Evolutionary conservation across 2,888 invertebrate genomes (phyloP).

Genomic region (Colletes collaris): DNA sequence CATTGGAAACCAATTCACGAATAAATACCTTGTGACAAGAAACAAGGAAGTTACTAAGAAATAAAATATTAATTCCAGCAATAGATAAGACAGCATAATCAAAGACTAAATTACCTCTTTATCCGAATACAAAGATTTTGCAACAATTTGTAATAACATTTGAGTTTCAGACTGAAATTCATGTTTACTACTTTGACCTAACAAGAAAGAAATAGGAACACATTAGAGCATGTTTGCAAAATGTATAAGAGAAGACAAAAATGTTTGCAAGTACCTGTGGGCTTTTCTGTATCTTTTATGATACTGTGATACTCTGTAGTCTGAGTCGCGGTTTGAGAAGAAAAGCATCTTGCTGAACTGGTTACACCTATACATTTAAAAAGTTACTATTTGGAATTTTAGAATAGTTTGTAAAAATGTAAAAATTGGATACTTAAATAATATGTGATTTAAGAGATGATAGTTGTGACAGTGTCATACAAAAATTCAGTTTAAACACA

Average conservation of each 20-base stretch:
- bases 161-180: constrained; percentile 99
- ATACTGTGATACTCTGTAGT: constrained; percentile 84
- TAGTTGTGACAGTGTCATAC: too few species aligned
- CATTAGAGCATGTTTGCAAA: neutral
- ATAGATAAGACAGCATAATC: neutral
- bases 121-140: constrained; percentile 97
- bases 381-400: neutral
- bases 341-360: constrained; percentile 66
- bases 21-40: constrained; percentile 90
- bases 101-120: constrained; percentile 89
- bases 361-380: constrained; percentile 9
- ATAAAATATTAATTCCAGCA: neutral
- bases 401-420: neutral
- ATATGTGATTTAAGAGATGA: neutral
- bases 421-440: neutral
- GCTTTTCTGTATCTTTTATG: constrained; percentile 86
- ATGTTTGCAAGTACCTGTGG: constrained; percentile 83
- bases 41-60: neutral
- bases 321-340: constrained; percentile 78
- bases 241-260: neutral
- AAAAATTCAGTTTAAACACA: neutral
- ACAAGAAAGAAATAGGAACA: constrained; percentile 40
- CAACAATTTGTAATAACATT: constrained; percentile 98
- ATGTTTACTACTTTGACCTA: constrained; percentile 87
- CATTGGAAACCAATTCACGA: constrained; percentile 97